phyloP scores from a whole-genome alignment of 1,140 invertebrate genomes.

The Euwallacea fornicatus region DNA sequence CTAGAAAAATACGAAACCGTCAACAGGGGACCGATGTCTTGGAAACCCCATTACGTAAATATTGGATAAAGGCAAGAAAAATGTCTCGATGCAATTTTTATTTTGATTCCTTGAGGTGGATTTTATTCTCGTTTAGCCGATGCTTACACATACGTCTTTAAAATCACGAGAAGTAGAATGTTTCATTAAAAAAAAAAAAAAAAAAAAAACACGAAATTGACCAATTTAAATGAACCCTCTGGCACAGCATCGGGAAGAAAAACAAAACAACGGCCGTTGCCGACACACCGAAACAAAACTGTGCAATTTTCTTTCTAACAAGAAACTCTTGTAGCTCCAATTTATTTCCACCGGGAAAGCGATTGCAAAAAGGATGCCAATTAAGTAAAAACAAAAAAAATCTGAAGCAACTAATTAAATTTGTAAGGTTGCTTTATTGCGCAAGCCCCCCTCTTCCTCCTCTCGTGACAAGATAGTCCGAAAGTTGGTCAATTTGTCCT shows the following conservation, averaged over 20 bases:
- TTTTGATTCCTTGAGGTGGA: constrained; percentile 1
- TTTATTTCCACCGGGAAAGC: constrained; percentile 24
- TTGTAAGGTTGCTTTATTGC: constrained; percentile 28
- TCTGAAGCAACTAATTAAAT: constrained; percentile 26
- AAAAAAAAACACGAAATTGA: background rate
- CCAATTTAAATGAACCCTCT: background rate
- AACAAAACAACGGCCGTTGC: background rate
- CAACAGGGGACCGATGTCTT: constrained; percentile 17
- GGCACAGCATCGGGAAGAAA: background rate
- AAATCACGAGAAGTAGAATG: background rate
- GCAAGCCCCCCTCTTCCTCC: constrained; percentile 3
- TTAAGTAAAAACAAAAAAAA: constrained; percentile 29
- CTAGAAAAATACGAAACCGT: constrained; percentile 25
- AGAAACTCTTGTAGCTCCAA: constrained; percentile 20
- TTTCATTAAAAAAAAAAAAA: background rate
- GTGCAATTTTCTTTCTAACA: constrained; percentile 17
- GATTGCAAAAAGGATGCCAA: constrained; percentile 26
- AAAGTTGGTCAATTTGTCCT: constrained; percentile 12
- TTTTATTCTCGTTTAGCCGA: constrained; percentile 5
- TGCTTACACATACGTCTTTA: background rate
- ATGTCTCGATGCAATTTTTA: constrained; percentile 10
- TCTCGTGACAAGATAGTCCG: constrained; percentile 11
- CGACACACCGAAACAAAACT: constrained; percentile 11
- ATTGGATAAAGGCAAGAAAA: constrained; percentile 18
- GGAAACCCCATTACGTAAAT: constrained; percentile 22